phyloP scores from a whole-genome alignment of 2,113 vertebrate genomes.

The Manacus vitellinus region DNA sequence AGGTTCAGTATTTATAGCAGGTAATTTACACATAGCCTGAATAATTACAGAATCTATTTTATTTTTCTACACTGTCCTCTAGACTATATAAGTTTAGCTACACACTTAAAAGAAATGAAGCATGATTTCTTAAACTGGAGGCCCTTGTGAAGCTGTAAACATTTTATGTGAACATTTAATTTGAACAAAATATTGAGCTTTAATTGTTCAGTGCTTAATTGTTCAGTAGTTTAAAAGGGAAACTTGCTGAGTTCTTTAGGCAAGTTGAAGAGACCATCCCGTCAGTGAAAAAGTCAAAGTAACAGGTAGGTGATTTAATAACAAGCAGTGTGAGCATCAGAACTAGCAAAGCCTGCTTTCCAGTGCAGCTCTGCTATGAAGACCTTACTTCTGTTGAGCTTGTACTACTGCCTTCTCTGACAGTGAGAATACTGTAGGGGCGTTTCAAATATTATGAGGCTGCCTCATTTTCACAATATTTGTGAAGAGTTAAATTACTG shows the following conservation, averaged over 20 bases:
- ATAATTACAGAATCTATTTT: neutral
- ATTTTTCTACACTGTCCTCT: neutral
- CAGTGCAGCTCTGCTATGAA: neutral
- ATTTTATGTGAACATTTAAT: conserved; percentile 23
- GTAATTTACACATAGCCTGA: neutral
- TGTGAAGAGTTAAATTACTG: neutral
- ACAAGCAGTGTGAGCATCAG: neutral
- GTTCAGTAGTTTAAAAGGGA: neutral
- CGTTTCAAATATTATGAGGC: neutral
- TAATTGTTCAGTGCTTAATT: conserved; percentile 25
- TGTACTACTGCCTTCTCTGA: neutral
- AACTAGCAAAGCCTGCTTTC: neutral
- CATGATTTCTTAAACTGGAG: conserved; percentile 30
- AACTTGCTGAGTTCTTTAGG: neutral
- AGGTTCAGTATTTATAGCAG: conserved; percentile 3
- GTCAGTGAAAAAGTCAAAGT: neutral
- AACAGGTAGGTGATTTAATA: neutral
- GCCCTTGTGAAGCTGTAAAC: conserved; percentile 9
- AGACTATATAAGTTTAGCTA: neutral
- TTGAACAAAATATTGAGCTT: conserved; percentile 26
- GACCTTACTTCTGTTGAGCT: neutral
- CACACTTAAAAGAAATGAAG: conserved; percentile 28
- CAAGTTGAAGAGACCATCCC: neutral
- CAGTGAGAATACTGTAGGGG: neutral
- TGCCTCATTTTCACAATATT: neutral